These are phyloP conservation scores for Drosophila nigrodunni DNA, from an alignment of 1,140 invertebrate genomes.

Conservation along the genomic window DNA sequence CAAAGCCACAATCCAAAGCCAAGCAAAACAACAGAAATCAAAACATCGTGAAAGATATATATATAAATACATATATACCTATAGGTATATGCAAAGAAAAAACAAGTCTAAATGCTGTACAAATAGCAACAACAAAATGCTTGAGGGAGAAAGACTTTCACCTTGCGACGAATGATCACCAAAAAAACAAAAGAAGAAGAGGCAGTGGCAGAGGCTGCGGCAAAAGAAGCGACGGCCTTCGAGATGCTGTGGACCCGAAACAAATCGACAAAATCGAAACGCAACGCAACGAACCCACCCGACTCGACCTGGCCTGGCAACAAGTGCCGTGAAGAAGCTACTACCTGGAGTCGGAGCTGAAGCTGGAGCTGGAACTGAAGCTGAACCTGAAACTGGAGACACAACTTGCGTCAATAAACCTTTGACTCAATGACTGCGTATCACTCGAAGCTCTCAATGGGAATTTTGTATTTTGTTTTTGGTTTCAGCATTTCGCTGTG, in stretches of 20 bases:
- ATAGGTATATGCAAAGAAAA: slow-evolving; percentile 20
- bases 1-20: slow-evolving; percentile 52
- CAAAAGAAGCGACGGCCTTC: slow-evolving; percentile 69
- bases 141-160: slow-evolving; percentile 82
- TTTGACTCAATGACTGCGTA: slow-evolving; percentile 74
- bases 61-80: neutral
- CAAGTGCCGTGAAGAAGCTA: slow-evolving; percentile 57
- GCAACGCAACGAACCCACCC: slow-evolving; percentile 12
- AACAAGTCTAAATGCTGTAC: slow-evolving; percentile 73
- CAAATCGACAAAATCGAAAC: slow-evolving; percentile 15
- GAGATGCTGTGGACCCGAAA: slow-evolving; percentile 68
- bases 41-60: slow-evolving; percentile 57
- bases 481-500: slow-evolving; percentile 24
- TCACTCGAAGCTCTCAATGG: slow-evolving; percentile 58
- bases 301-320: slow-evolving; percentile 57
- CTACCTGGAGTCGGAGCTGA: slow-evolving; percentile 18
- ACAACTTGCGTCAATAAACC: slow-evolving; percentile 73
- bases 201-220: slow-evolving; percentile 24
- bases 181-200: slow-evolving; percentile 35
- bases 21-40: slow-evolving; percentile 62
- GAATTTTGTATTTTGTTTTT: slow-evolving; percentile 24
- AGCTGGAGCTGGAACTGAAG: slow-evolving; percentile 12
- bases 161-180: slow-evolving; percentile 64
- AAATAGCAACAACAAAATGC: slow-evolving; percentile 75
- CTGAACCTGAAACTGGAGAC: slow-evolving; percentile 28